These are phyloP conservation scores for Euleptes europaea DNA, from an alignment of 2,113 vertebrate species.

Conservation along the genomic window DNA sequence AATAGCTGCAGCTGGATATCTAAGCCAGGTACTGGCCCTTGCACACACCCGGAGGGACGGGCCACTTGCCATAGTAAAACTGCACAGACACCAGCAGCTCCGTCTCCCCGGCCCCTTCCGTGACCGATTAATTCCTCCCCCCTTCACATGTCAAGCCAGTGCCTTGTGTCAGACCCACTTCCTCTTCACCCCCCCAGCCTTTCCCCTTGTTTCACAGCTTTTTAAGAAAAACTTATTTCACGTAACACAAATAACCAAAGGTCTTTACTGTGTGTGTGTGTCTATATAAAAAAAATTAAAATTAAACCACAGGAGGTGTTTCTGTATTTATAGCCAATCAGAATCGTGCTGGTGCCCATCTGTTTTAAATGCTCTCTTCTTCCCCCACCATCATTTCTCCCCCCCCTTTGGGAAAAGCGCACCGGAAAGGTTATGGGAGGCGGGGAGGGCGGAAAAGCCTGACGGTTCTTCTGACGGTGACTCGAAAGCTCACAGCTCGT, in stretches of 20 bases:
- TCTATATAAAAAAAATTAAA: background rate
- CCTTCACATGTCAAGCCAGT: slow-evolving; percentile 12
- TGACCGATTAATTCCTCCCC: background rate
- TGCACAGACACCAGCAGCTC: slow-evolving; percentile 34
- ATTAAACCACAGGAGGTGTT: slow-evolving; percentile 60
- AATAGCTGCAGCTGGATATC: slow-evolving; percentile 10
- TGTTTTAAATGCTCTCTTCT: slow-evolving; percentile 55
- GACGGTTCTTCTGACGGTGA: slow-evolving; percentile 72
- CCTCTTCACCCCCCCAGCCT: background rate
- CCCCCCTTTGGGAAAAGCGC: slow-evolving; percentile 36
- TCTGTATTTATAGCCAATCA: slow-evolving; percentile 65
- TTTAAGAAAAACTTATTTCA: slow-evolving; percentile 17
- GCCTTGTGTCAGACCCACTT: slow-evolving; percentile 38
- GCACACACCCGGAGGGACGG: background rate
- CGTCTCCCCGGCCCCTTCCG: background rate
- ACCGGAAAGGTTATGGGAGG: slow-evolving; percentile 54
- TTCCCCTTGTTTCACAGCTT: slow-evolving; percentile 25
- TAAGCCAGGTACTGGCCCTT: slow-evolving; percentile 12
- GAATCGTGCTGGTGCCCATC: slow-evolving; percentile 60
- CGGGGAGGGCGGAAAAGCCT: slow-evolving; percentile 59
- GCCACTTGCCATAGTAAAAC: slow-evolving; percentile 22
- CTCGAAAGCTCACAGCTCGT: slow-evolving; percentile 85
- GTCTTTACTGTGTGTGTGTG: slow-evolving; percentile 59
- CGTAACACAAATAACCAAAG: slow-evolving; percentile 69
- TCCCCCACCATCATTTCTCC: slow-evolving; percentile 18